Conservation (phyloP, 2,888 invertebrate genomes). For the Oscheius sp. region DNA sequence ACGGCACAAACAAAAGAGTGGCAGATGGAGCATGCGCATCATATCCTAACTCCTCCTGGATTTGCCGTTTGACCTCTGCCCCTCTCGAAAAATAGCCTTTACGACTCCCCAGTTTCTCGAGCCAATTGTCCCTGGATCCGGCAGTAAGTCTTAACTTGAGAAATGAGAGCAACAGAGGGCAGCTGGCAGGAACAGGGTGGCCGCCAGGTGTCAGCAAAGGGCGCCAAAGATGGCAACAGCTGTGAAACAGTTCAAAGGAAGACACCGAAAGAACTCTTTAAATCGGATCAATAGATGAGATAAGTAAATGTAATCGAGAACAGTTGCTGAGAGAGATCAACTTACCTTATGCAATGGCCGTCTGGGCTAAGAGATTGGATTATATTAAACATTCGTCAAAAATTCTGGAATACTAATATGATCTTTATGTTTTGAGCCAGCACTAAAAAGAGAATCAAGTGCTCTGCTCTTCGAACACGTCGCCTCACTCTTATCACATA, state of each 20-base stretch:
- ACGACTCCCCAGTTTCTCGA: not conserved
- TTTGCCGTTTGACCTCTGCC: not conserved
- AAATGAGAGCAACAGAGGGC: not conserved
- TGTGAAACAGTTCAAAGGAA: constrained; percentile 4
- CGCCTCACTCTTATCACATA: constrained; percentile 17
- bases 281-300: constrained; percentile 1
- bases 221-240: constrained; percentile 19
- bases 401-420: not conserved
- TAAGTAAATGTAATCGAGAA: not conserved
- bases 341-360: constrained; percentile 7
- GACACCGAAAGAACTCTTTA: not conserved
- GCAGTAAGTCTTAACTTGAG: not conserved
- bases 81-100: not conserved
- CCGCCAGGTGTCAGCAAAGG: constrained; percentile 4
- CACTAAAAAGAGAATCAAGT: constrained; percentile 16
- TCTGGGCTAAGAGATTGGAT: constrained; percentile 1
- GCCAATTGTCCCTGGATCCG: not conserved
- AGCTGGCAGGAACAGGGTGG: constrained; percentile 19
- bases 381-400: not conserved
- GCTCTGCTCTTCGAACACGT: not conserved
- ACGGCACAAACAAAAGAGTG: constrained; percentile 32
- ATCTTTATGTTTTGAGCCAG: not conserved
- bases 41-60: constrained; percentile 6
- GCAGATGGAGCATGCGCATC: constrained; percentile 26
- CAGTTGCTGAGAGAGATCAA: constrained; percentile 10